phyloP scores from a whole-genome alignment of 2,797 vertebrate genomes.

The Pantherophis vulpinus region DNA sequence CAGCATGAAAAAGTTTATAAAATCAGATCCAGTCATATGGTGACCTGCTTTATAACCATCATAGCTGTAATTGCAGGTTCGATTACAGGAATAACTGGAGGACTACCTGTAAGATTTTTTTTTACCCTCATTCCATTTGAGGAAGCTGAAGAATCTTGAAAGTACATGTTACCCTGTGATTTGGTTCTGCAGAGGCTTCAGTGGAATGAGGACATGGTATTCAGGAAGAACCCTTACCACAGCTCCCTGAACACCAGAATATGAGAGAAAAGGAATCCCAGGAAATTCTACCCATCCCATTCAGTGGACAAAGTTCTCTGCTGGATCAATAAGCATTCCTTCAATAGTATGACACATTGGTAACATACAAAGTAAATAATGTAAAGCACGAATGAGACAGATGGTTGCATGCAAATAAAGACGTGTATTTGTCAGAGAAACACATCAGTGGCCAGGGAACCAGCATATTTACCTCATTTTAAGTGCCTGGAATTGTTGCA shows the following conservation, averaged over 20 bases:
- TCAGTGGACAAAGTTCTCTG: neutral
- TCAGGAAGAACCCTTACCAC: neutral
- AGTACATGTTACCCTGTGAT: neutral
- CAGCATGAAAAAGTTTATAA: neutral
- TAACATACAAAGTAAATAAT: neutral
- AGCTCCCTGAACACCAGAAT: neutral
- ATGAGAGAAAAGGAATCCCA: neutral
- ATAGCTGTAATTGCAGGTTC: neutral
- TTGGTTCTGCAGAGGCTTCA: neutral
- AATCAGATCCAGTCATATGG: neutral
- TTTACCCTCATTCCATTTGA: neutral
- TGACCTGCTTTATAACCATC: neutral
- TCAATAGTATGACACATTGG: neutral
- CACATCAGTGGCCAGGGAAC: neutral
- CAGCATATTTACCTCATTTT: constrained; percentile 85
- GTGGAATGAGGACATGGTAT: neutral
- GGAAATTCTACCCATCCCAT: neutral
- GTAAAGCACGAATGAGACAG: neutral
- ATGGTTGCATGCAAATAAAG: neutral
- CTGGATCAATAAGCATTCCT: neutral
- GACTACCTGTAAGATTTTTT: neutral
- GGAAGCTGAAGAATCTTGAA: neutral
- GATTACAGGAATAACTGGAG: neutral
- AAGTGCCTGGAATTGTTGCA: constrained; percentile 92
- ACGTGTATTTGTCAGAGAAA: neutral